Evolutionary conservation across 2,113 vertebrate genomes (phyloP), one percentile per base, ranked within the genome.

Genomic region (Columbina picui): DNA sequence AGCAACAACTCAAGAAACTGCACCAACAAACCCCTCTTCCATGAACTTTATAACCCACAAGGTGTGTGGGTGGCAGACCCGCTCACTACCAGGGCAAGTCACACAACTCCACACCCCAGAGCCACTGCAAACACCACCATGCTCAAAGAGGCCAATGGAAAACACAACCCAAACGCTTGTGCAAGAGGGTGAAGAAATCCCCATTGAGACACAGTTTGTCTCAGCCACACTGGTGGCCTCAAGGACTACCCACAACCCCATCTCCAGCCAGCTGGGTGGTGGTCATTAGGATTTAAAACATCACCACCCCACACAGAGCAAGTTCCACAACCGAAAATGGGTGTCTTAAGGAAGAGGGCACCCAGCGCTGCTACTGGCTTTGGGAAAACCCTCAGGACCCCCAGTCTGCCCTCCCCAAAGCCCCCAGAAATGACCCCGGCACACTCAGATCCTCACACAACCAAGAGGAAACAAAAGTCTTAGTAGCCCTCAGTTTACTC

Each of bases 21-120:
- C 22, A 47, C 14, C 47, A 7, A 32, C 9, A 36, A 23, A 4
- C 0, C 1, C 4, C 13, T 74, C 50, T 61, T 53, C 45, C 15
- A 41, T 4, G 2, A 47, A 4, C 9, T 4, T 2, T 4, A 7
- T 1, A 52, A n/a, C 4, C 7, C 30, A 34, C 21, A n/a, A 27
- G 5, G 10, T 7, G 5, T 2, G 9, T 2, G 12, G 14, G 26
- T 23, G 14, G 23, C 5, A 45, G 38, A n/a, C 1, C 0, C 1
- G 1, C 25, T 49, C 5, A 1, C 55, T 55, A 25, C 4, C 36
- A 64, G 22, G 4, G 6, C 1, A 4, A 73, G 45, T 6, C 41
- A 25, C 36, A 13, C 5, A 21, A 9, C 13, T 50, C 61, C 10
- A 8, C 5, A 20, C 7, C 27, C 49, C 41, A 41, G 13, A 14